Evolutionary conservation across 2,113 vertebrate genomes (phyloP), one percentile per base, ranked within the genome.

Genomic region (Hippocampus comes): DNA sequence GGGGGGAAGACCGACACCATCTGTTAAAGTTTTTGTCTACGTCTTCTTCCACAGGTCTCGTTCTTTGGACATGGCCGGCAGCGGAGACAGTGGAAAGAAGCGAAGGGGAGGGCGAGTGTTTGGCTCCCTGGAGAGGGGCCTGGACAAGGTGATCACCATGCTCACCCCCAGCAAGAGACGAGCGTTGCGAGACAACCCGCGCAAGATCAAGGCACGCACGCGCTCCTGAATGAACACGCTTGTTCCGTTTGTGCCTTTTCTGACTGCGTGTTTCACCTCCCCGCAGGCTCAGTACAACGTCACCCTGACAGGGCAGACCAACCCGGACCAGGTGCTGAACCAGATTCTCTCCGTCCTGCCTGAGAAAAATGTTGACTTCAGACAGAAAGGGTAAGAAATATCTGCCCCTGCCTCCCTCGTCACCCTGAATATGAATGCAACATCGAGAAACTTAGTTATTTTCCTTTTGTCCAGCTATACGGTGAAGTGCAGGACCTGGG

Each of bases 141-240:
- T 99, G 70, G 97, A 98, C 88, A 98, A 96, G 89, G 87, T 99
- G 64, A 95, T 98, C 84, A 98, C 94, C 11, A 95, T 95, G 94
- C 93, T 99, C 34, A 97, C 96, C 0, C 95, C 97, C 59, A 94
- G 84, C 83, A 99, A 96, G 89, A 95, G 73, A 85, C 95, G 92
- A 78, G 91, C 78, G 9, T 89, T 71, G 59, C 93, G 89, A 49
- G 93, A 93, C 0, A 87, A 84, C 12, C 97, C 96, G 0, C 94
- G 95, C 66, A 95, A 89, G 84, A 89, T 95, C 68, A 95, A 95
- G 94, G 97, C 9, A 12, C 43, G 43, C 97, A 70, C 1, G 3
- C 6, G 49, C 30, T 23, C 11, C 0, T 0, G 0, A 25, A 6
- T 1, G 21, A 3, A 4, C 25, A 3, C 8, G 67, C 21, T 1